Conservation (phyloP, 2,113 vertebrate genomes). For the Athene noctua region DNA sequence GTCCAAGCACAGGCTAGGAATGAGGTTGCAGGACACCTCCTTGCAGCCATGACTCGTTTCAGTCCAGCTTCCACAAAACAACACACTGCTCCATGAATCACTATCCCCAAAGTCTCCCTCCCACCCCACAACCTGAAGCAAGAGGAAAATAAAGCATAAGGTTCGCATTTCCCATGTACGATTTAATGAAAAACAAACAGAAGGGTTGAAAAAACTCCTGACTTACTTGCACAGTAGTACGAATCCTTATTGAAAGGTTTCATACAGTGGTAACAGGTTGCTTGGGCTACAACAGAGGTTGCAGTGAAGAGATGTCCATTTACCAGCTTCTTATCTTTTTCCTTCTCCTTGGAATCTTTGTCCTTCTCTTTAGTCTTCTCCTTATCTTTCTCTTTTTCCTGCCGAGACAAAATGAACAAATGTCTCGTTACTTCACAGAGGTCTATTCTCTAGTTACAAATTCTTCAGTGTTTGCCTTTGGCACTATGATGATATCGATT, state of each 20-base stretch:
- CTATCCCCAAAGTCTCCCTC: neutral
- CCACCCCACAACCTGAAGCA: neutral
- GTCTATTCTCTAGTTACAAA: neutral
- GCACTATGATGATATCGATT: neutral
- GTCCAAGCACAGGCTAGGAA: neutral
- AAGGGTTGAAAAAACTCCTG: neutral
- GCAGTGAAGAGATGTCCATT: slow-evolving; percentile 88
- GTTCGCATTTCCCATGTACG: neutral
- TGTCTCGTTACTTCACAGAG: neutral
- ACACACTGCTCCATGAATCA: neutral
- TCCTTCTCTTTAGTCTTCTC: slow-evolving; percentile 86
- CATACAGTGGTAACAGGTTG: slow-evolving; percentile 84
- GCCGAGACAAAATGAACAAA: neutral
- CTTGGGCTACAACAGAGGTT: slow-evolving; percentile 64
- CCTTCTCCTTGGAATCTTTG: slow-evolving; percentile 86
- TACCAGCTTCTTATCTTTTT: slow-evolving; percentile 86
- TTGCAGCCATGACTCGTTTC: neutral
- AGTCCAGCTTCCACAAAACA: neutral
- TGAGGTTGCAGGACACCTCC: neutral
- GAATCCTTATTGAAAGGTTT: slow-evolving; percentile 87
- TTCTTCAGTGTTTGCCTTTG: neutral
- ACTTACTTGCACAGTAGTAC: slow-evolving; percentile 87
- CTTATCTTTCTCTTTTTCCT: slow-evolving; percentile 87
- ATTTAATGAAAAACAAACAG: neutral
- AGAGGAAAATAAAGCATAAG: neutral